Base-by-base conservation (phyloP, 2,888 invertebrate species). In the Colletes collaris region DNA sequence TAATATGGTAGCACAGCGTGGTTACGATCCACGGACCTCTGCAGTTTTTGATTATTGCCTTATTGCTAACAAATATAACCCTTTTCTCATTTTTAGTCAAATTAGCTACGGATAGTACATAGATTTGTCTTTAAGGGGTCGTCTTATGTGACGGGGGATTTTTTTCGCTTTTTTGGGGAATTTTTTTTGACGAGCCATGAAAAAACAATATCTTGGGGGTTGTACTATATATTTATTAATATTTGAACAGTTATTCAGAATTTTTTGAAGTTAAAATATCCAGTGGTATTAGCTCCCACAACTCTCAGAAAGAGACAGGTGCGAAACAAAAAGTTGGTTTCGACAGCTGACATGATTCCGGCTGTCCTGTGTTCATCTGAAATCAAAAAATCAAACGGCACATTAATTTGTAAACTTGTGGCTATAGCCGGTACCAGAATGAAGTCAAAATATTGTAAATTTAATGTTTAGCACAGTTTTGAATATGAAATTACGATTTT, bases 351-450 rank as follows among this genome's bases (percentile, higher is more conserved):
- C 55, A 35, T 55, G 5, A 55, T 55, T 11, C 55, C 11, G 55
- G 27, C 55, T 27, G 27, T 55, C 4, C 6, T 4, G 19, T 4
- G 19, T 10, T 55, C 8, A 19, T 55, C 27, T 55, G 10, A 55
- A 19, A 19, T 19, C 3, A 55, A 55, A 55, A 55, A 55, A 3
- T 55, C 55, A 55, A 55, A 10, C 27, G 19, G 8, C 11, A 55
- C 4, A 10, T 55, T 19, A 55, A 19, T 55, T 11, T 55, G 19
- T 55, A 55, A 10, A 55, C 19, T 11, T 55, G 55, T 55, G 55
- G 27, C 55, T 55, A 55, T 55, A 55, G 19, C 55, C 27, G 27
- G 55, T 55, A 19, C 27, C 55, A 55, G 19, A 55, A 55, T 27
- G 7, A 55, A 55, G 55, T 40, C 16, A 16, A 59, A 59, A 59